These are phyloP conservation scores for Mechanitis mazaeus DNA, from an alignment of 2,888 invertebrate genomes.

Conservation along the genomic window DNA sequence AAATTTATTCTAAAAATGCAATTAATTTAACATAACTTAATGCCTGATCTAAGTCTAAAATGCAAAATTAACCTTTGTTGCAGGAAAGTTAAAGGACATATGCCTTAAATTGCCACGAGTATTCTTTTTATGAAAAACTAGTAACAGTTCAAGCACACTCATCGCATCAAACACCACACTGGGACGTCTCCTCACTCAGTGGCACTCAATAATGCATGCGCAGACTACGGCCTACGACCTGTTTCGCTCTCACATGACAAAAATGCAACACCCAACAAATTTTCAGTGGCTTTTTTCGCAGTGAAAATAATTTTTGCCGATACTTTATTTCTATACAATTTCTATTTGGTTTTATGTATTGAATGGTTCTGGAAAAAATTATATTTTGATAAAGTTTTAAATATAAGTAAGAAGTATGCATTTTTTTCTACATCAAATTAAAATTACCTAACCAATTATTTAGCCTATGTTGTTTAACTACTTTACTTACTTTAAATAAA, in stretches of 20 bases:
- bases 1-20: too few species aligned
- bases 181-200: slow-evolving; percentile 70
- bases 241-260: slow-evolving; percentile 44
- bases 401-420: background rate
- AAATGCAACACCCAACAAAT: slow-evolving; percentile 36
- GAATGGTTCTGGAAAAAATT: background rate
- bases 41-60: too few species aligned
- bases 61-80: background rate
- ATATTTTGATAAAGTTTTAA: background rate
- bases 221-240: slow-evolving; percentile 43
- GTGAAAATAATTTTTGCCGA: slow-evolving; percentile 21
- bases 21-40: too few species aligned
- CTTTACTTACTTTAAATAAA: too few species aligned
- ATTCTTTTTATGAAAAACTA: background rate
- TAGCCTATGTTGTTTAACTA: too few species aligned
- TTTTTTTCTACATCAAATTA: too few species aligned
- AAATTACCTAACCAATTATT: too few species aligned
- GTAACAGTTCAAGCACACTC: slow-evolving; percentile 31
- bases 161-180: slow-evolving; percentile 31
- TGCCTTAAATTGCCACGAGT: background rate
- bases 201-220: slow-evolving; percentile 71
- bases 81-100: background rate
- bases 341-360: background rate
- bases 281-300: slow-evolving; percentile 26
- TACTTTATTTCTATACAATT: background rate